Evolutionary conservation across 2,888 invertebrate species (phyloP).

Genomic region (Pyrrhopygopsis socrates): DNA sequence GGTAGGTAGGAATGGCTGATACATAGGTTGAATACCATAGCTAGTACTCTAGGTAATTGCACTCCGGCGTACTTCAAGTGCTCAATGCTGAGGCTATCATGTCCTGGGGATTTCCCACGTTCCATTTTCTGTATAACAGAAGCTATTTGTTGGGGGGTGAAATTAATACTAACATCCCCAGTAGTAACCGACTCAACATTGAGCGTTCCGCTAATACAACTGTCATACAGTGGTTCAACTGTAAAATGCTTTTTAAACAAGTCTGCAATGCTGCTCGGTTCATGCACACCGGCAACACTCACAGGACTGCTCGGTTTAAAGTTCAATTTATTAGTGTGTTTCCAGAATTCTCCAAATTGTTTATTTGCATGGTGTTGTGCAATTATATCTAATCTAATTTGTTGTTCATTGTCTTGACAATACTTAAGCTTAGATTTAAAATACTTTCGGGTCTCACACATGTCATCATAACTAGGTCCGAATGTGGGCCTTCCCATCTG

Average conservation of each 20-base stretch:
- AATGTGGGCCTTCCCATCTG: not conserved
- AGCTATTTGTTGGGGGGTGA: not conserved
- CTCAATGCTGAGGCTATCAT: slow-evolving; percentile 24
- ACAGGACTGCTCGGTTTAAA: not conserved
- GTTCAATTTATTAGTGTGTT: not conserved
- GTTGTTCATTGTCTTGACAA: slow-evolving; percentile 8
- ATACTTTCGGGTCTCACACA: not conserved
- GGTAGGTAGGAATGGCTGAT: slow-evolving; percentile 53
- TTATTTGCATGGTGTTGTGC: not conserved
- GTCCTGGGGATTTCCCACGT: slow-evolving; percentile 14
- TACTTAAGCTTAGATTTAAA: not conserved
- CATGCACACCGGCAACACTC: not conserved
- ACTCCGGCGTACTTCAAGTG: not conserved
- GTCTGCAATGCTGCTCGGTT: not conserved
- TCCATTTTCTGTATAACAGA: not conserved
- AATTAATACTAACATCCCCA: slow-evolving; percentile 12
- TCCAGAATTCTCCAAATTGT: not conserved
- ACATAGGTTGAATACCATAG: slow-evolving; percentile 11
- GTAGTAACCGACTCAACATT: too few relatives aligned
- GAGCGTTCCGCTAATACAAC: too few relatives aligned
- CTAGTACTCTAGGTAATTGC: not conserved
- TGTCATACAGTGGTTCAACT: not conserved
- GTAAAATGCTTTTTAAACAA: not conserved
- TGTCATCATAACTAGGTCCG: not conserved
- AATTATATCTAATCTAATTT: slow-evolving; percentile 1